phyloP scores from a whole-genome alignment of 2,797 vertebrate species.

The Epinephelus coioides region DNA sequence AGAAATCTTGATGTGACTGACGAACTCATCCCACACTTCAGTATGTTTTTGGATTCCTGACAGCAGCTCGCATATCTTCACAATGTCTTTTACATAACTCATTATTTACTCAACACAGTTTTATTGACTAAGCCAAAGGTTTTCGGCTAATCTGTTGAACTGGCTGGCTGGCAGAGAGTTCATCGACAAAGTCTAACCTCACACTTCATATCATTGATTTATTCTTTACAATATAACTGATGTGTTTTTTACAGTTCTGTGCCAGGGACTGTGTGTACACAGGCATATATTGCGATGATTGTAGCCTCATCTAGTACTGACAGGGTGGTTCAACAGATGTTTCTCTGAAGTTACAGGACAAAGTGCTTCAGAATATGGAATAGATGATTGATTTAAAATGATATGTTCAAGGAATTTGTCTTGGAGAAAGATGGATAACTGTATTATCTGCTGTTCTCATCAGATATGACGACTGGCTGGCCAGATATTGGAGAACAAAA shows the following conservation, averaged over 20 bases:
- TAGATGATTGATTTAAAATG: no score
- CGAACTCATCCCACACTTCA: not conserved
- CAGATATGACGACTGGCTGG: no score
- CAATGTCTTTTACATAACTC: slow-evolving; percentile 14
- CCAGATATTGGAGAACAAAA: no score
- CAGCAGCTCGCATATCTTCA: not conserved
- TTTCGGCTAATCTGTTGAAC: slow-evolving; percentile 21
- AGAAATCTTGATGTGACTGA: not conserved
- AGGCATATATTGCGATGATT: not conserved
- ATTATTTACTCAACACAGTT: not conserved
- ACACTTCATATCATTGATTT: slow-evolving; percentile 9
- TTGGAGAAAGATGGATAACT: no score
- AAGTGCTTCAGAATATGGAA: not conserved
- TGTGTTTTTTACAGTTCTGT: slow-evolving; percentile 9
- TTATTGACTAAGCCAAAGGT: not conserved
- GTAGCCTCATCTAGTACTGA: not conserved
- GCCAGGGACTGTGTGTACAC: slow-evolving; percentile 2
- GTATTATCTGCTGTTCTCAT: no score
- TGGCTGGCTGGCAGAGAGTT: not conserved
- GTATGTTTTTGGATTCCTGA: not conserved
- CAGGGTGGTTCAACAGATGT: not conserved
- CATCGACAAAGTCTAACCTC: slow-evolving; percentile 10
- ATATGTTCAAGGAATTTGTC: no score
- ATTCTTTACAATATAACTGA: slow-evolving; percentile 1
- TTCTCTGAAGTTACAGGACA: not conserved